Base-by-base conservation (phyloP, 2,888 invertebrate genomes). In the Drosophila anceps region DNA sequence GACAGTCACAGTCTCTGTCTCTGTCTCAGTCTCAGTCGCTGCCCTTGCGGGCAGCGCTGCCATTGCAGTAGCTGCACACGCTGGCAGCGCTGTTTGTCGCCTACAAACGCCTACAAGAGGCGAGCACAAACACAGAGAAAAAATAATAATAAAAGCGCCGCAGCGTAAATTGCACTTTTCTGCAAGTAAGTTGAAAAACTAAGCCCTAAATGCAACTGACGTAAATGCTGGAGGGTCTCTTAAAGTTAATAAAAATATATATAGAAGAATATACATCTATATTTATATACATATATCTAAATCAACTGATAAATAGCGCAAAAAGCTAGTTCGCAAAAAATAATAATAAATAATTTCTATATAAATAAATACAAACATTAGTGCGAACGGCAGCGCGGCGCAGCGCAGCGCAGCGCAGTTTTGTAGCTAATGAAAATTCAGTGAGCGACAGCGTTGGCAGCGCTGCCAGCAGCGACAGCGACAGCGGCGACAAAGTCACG, bases 401-500 rank as follows among this genome's bases (percentile, higher is more conserved):
- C 24, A 31, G 51, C 33, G 31, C 51, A 15, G 10, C 50, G 50
- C 46, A 44, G 29, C 67, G 59, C 69, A 43, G 60, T 64, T 48
- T 33, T 75, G 70, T 64, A 65, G 74, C 74, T 76, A 48, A 62
- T 54, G 66, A 18, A 60, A 60, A 59, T 64, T 27, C 54, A 58
- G 31, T 48, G 29, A 35, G 48, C 59, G 44, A 20, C 57, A 60
- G 54, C 50, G 29, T 27, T 27, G 10, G 35, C 70, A 29, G 50
- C 31, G 44, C 55, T 33, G 54, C 75, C 63, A 53, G 50, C 79
- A n/a, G 20, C 41, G 24, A 12, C 73, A 53, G 62, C 67, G 61
- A 15, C 77, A 57, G 39, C 74, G 37, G 69, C 84, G 73, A 67
- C 81, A 89, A 90, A 91, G 93, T 92, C 93, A 93, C 93, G 93